A percentile compares a stretch with the other conserved stretches of the same genome.
These are phyloP conservation scores for Cladorhizidae sp. DNA, from an alignment of 37 sponge, comb jelly and placozoan species.

Conservation along the genomic window DNA sequence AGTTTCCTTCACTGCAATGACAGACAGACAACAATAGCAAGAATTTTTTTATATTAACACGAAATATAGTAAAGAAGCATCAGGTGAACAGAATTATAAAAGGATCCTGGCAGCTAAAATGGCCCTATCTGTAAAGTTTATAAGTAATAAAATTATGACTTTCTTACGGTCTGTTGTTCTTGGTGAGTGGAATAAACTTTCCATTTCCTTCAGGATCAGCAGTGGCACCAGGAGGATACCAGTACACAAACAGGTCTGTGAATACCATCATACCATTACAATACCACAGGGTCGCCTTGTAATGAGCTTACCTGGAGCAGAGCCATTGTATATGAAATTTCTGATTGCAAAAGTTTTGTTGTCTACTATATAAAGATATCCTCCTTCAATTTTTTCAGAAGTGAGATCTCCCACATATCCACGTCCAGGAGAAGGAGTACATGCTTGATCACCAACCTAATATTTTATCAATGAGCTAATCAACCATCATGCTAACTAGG, in stretches of 20 bases:
- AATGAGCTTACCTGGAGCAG: conserved; percentile 4
- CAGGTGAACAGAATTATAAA: no score
- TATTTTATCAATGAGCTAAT: no score
- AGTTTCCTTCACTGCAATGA: not conserved
- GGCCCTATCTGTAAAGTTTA: not conserved
- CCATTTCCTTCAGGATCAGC: conserved; percentile 4
- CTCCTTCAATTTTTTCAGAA: not conserved
- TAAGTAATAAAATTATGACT: not conserved
- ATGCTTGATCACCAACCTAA: no score
- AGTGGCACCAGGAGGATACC: conserved; percentile 4
- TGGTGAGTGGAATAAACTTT: not conserved
- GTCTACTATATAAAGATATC: conserved; percentile 4
- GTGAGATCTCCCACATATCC: conserved; percentile 2
- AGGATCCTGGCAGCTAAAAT: no score
- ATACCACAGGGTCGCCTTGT: not conserved
- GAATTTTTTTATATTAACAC: no score
- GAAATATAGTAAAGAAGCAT: no score
- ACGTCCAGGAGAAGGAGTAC: conserved; percentile 12
- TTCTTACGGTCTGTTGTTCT: no score
- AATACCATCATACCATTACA: not conserved
- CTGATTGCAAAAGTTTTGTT: conserved; percentile 11
- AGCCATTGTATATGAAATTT: conserved; percentile 28
- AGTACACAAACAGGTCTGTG: conserved; percentile 22
- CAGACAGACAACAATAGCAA: not conserved
- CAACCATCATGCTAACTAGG: no score